Percentiles rank a stretch among this genome's conserved stretches.
Conservation (phyloP, 35 echinoderm and acorn worm species). For the Acanthaster planci region DNA sequence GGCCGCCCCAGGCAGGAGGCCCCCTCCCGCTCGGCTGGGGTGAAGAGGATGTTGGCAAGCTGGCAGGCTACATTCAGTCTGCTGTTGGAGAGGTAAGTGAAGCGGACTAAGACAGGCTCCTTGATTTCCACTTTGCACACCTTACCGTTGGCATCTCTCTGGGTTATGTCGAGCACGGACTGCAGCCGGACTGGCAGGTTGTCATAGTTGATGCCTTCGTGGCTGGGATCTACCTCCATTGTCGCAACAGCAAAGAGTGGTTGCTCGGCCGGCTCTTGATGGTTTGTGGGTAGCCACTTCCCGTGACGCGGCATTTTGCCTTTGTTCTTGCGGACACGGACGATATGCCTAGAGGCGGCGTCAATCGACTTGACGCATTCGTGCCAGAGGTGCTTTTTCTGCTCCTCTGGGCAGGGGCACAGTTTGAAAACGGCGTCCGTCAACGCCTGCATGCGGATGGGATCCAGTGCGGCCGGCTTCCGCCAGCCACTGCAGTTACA, state of each 20-base stretch:
- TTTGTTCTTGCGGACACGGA: slow-evolving; percentile 13
- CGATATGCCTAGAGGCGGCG: slow-evolving; percentile 1
- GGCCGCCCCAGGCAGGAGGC: not conserved
- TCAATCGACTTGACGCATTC: slow-evolving; percentile 14
- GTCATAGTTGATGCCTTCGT: slow-evolving; percentile 2
- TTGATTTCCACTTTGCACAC: not conserved
- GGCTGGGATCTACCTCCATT: not conserved
- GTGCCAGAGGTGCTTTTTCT: not conserved
- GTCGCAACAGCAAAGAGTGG: not conserved
- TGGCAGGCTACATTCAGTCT: not conserved
- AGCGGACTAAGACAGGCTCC: not conserved
- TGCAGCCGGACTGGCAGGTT: not conserved
- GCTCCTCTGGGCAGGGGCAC: not conserved
- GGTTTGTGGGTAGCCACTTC: not conserved
- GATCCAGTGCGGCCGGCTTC: not conserved
- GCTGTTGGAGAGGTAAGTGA: not conserved
- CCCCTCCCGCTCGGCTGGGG: not conserved
- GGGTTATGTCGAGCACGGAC: not conserved
- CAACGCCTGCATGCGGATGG: slow-evolving; percentile 23
- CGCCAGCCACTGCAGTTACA: slow-evolving; percentile 15
- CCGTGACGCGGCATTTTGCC: not conserved
- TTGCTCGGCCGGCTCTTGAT: not conserved
- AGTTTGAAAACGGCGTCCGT: slow-evolving; percentile 18
- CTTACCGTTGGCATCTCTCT: not conserved
- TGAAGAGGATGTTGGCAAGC: not conserved